phyloP scores from a whole-genome alignment of 1,140 invertebrate species.

The Sitobion miscanthi region DNA sequence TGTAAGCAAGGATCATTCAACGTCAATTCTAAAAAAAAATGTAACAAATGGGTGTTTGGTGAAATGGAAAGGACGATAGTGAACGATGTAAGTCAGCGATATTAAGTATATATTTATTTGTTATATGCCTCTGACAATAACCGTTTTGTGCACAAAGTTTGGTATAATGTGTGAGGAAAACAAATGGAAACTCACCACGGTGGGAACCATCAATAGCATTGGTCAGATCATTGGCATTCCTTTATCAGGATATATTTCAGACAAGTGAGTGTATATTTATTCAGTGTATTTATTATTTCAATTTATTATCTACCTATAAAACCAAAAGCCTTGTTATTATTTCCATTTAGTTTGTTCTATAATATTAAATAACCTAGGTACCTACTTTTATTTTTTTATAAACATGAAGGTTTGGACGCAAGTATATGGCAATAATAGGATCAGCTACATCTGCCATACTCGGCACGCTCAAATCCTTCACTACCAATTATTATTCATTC shows the following conservation, averaged over 20 bases:
- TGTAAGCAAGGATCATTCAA: slow-evolving; percentile 37
- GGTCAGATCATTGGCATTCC: slow-evolving; percentile 69
- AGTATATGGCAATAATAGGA: slow-evolving; percentile 66
- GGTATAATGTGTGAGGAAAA: slow-evolving; percentile 68
- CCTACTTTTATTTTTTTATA: background rate
- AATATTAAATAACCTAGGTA: background rate
- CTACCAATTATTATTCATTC: slow-evolving; percentile 67
- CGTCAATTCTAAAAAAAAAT: slow-evolving; percentile 61
- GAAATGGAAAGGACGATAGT: slow-evolving; percentile 66
- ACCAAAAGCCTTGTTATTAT: background rate
- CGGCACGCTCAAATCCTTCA: slow-evolving; percentile 66
- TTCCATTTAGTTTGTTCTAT: background rate
- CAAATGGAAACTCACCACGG: slow-evolving; percentile 69
- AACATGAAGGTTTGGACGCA: slow-evolving; percentile 68
- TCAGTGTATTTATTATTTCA: background rate
- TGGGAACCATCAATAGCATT: slow-evolving; percentile 70
- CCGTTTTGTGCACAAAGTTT: slow-evolving; percentile 63
- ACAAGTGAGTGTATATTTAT: slow-evolving; percentile 63
- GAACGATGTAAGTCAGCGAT: slow-evolving; percentile 64
- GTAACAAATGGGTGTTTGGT: slow-evolving; percentile 66
- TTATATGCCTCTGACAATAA: background rate
- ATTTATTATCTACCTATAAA: background rate
- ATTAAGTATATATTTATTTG: background rate
- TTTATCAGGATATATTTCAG: slow-evolving; percentile 67
- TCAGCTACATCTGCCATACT: slow-evolving; percentile 67